Evolutionary conservation across 2,888 invertebrate genomes (phyloP).

Genomic region (Phyto melanocephala): DNA sequence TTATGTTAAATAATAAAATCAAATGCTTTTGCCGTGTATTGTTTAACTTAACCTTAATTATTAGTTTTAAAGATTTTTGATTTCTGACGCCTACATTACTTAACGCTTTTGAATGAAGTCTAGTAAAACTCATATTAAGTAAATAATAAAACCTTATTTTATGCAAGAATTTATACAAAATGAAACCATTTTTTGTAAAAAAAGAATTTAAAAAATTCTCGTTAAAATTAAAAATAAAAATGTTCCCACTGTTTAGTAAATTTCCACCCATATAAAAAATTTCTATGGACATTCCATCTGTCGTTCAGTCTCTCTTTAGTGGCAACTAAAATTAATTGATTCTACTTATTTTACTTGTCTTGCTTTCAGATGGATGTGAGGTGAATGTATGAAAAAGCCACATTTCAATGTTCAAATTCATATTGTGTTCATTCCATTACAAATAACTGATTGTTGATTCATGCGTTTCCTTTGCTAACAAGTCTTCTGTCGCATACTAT

Average conservation of each 20-base stretch:
- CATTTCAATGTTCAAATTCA: slow-evolving; percentile 41
- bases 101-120: too few relatives aligned
- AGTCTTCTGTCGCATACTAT: neutral
- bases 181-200: too few relatives aligned
- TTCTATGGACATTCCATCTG: neutral
- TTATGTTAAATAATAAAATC: too few relatives aligned
- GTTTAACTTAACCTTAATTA: too few relatives aligned
- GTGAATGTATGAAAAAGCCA: slow-evolving; percentile 27
- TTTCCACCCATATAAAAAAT: neutral
- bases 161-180: too few relatives aligned
- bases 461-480: neutral
- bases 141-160: too few relatives aligned
- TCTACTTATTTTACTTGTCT: slow-evolving; percentile 42
- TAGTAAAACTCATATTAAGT: too few relatives aligned
- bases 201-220: too few relatives aligned
- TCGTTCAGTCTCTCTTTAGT: slow-evolving; percentile 3
- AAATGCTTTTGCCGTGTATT: too few relatives aligned
- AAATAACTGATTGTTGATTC: slow-evolving; percentile 50
- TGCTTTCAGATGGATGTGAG: slow-evolving; percentile 18
- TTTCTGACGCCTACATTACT: too few relatives aligned
- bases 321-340: slow-evolving; percentile 60
- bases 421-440: neutral
- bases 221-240: too few relatives aligned
- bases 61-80: too few relatives aligned
- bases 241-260: slow-evolving; percentile 14